These are phyloP conservation scores for Netelia melanura DNA, from an alignment of 2,888 invertebrate genomes.

Conservation along the genomic window DNA sequence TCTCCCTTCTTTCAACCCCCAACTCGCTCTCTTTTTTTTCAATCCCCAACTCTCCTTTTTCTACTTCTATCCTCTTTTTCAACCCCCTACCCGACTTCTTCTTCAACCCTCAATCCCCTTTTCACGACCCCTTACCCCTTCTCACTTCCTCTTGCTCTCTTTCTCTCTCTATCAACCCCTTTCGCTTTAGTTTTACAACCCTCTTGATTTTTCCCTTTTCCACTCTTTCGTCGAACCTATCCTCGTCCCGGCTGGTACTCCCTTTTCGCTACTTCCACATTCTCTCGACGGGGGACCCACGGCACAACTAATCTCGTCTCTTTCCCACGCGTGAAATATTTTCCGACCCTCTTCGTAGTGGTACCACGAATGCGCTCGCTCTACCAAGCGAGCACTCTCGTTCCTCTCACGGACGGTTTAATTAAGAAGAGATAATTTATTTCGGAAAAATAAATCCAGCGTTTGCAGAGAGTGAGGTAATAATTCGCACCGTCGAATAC, in stretches of 20 bases:
- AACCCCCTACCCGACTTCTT: slow-evolving; percentile 17
- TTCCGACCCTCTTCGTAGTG: slow-evolving; percentile 12
- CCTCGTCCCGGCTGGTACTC: not conserved
- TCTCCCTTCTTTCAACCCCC: not conserved
- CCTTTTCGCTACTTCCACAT: not conserved
- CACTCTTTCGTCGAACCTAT: slow-evolving; percentile 12
- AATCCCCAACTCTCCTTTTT: not conserved
- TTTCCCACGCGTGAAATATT: slow-evolving; percentile 13
- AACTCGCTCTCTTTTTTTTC: slow-evolving; percentile 38
- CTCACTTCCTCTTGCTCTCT: not conserved
- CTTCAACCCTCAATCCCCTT: not conserved
- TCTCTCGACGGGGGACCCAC: not conserved
- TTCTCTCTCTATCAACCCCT: not conserved
- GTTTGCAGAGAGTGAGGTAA: slow-evolving; percentile 17
- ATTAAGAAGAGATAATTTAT: slow-evolving; percentile 68
- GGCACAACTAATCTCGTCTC: slow-evolving; percentile 41
- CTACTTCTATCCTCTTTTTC: not conserved
- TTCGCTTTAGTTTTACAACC: not conserved
- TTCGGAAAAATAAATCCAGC: slow-evolving; percentile 61
- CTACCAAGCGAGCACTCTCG: slow-evolving; percentile 22
- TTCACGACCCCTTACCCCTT: not conserved
- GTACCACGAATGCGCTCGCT: not conserved
- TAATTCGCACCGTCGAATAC: slow-evolving; percentile 42
- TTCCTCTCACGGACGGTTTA: slow-evolving; percentile 61
- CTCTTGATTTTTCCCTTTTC: slow-evolving; percentile 9